phyloP scores from a whole-genome alignment of 23 tunicate genomes.

The Botrylloides violaceus region DNA sequence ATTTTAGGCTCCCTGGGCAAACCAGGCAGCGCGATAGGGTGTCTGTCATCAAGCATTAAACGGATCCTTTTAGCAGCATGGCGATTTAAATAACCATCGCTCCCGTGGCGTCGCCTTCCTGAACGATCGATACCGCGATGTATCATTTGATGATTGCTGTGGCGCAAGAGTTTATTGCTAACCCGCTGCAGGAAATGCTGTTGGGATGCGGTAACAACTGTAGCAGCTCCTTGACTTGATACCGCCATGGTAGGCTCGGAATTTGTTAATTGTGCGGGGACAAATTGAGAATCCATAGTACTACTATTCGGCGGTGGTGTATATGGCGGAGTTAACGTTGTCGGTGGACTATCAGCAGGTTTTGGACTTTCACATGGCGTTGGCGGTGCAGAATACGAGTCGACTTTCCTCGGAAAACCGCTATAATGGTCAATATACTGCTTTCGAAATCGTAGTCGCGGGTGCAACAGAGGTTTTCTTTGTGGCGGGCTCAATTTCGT shows the following conservation, averaged over 20 bases:
- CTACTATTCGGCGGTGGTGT: slow-evolving; percentile 54
- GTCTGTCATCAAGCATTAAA: slow-evolving; percentile 16
- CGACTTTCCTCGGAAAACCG: slow-evolving; percentile 16
- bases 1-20: not conserved
- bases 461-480: slow-evolving; percentile 36
- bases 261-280: slow-evolving; percentile 46
- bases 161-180: slow-evolving; percentile 34
- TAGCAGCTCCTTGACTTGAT: slow-evolving; percentile 46
- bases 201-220: slow-evolving; percentile 52
- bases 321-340: slow-evolving; percentile 48
- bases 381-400: slow-evolving; percentile 24
- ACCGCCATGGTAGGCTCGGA: slow-evolving; percentile 57
- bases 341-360: slow-evolving; percentile 19
- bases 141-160: slow-evolving; percentile 31
- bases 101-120: slow-evolving; percentile 24
- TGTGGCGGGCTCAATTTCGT: slow-evolving; percentile 16
- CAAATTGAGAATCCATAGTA: slow-evolving; percentile 49
- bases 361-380: slow-evolving; percentile 33
- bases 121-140: not conserved
- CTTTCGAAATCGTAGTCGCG: slow-evolving; percentile 60
- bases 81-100: slow-evolving; percentile 19
- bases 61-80: slow-evolving; percentile 18
- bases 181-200: slow-evolving; percentile 17
- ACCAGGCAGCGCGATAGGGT: not conserved
- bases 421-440: slow-evolving; percentile 54